A percentile compares a stretch with the other conserved stretches of the same genome.
phyloP scores from a whole-genome alignment of 1,140 invertebrate genomes.

The Calliopsis andreniformis region DNA sequence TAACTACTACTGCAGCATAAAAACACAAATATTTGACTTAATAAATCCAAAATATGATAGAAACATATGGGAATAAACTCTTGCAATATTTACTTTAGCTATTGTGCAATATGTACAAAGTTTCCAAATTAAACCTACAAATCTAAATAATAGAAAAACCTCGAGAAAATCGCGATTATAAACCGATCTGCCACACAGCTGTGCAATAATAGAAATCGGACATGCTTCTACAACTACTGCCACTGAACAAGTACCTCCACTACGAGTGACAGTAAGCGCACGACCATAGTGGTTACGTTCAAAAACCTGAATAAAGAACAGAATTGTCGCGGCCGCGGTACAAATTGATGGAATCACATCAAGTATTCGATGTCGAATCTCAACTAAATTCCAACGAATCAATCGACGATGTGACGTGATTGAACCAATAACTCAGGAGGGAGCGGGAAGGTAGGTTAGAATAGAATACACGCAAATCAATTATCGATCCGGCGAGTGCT shows the following conservation, averaged over 20 bases:
- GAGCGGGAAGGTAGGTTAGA: constrained; percentile 64
- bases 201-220: neutral
- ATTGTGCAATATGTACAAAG: too few species aligned
- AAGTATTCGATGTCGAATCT: neutral
- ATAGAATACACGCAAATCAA: constrained; percentile 62
- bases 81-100: too few species aligned
- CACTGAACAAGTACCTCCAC: constrained; percentile 13
- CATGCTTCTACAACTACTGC: neutral
- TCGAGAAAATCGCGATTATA: neutral
- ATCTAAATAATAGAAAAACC: neutral
- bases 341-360: neutral
- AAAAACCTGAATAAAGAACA: constrained; percentile 39
- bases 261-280: constrained; percentile 37
- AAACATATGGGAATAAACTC: too few species aligned
- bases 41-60: too few species aligned
- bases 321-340: too few species aligned
- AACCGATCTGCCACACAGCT: neutral
- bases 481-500: constrained; percentile 66
- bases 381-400: constrained; percentile 13
- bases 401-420: constrained; percentile 14
- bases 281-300: constrained; percentile 17
- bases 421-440: constrained; percentile 45
- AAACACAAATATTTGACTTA: too few species aligned
- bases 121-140: too few species aligned
- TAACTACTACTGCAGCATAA: too few species aligned